Base-by-base conservation (phyloP, 2,797 vertebrate species). In the Spinus pinus region DNA sequence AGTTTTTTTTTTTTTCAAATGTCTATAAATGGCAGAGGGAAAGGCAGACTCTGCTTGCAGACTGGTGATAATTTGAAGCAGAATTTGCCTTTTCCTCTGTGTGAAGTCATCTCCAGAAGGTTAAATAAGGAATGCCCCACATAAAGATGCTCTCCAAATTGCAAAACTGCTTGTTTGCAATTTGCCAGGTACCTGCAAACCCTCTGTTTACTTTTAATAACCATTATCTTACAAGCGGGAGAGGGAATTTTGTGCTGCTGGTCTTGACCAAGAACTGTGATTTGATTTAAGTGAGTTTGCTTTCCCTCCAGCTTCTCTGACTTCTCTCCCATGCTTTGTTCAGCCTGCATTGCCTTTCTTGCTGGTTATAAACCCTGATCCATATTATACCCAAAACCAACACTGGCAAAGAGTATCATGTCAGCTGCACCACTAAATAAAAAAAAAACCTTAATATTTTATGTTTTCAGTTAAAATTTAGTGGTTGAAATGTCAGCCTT, bases 401-500 rank as follows among this genome's bases (percentile, higher is more conserved):
- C 30, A 25, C 12, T 83, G 22, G 39, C 27, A 70, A 74, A 90
- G 39, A 27, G 6, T 74, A 30, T 61, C 31, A 17, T 7, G 19
- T 73, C 47, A 86, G 24, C 54, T 60, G 60, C n/a, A 70, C 51
- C 82, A 72, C 69, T 90, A 75, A 96, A 94, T 49, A 85, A 96
- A 88, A 62, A 88, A 62, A 6, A 81, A 90, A 47, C 6, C 23
- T 83, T 72, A 80, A 49, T 87, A 80, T 81, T 95, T 95, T 42
- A 54, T 61, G 21, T 7, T 92, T 95, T 96, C 54, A 72, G 30
- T 93, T 31, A 49, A 93, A 95, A 65, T 94, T 91, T 66, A 95
- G 94, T 90, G 81, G 60, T 41, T 94, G n/a, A 89, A 93, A 84
- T 84, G 21, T 94, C 92, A 95, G 51, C 8, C 73, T 95, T 80